A percentile compares a stretch with the other conserved stretches of the same genome.
Conservation (phyloP, 2,797 vertebrate genomes). For the Rhinella marina region DNA sequence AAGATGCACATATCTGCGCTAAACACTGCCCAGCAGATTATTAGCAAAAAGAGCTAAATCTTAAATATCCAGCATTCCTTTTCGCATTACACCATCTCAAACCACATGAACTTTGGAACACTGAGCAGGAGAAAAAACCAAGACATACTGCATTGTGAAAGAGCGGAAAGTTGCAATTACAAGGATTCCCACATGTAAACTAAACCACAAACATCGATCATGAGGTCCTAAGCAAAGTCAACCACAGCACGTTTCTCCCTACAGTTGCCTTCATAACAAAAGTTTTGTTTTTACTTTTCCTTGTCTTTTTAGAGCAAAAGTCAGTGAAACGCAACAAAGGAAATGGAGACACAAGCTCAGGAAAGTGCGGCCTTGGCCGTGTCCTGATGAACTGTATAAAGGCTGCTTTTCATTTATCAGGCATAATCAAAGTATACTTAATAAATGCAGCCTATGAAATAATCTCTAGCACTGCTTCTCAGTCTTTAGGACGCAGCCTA, state of each 20-base stretch:
- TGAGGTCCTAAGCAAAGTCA: background rate
- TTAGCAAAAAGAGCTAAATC: background rate
- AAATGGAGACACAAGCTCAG: background rate
- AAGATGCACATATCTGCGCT: background rate
- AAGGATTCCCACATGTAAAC: conserved; percentile 28
- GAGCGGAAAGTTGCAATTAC: conserved; percentile 41
- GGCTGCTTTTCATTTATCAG: no score
- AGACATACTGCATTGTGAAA: conserved; percentile 36
- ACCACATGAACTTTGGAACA: conserved; percentile 46
- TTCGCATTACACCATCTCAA: conserved; percentile 8
- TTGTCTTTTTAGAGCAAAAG: conserved; percentile 20
- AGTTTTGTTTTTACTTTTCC: background rate
- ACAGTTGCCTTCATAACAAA: conserved; percentile 26
- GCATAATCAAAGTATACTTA: no score
- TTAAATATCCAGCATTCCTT: conserved; percentile 27
- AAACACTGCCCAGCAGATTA: background rate
- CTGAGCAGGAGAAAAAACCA: background rate
- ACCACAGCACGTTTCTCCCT: background rate
- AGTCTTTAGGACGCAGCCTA: no score
- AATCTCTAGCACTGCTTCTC: no score
- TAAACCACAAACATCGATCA: background rate
- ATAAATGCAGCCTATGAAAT: no score
- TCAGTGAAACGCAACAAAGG: background rate
- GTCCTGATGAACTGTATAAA: no score
- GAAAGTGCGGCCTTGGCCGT: no score